Conservation (phyloP, 2,888 invertebrate genomes). For the Sesia apiformis region DNA sequence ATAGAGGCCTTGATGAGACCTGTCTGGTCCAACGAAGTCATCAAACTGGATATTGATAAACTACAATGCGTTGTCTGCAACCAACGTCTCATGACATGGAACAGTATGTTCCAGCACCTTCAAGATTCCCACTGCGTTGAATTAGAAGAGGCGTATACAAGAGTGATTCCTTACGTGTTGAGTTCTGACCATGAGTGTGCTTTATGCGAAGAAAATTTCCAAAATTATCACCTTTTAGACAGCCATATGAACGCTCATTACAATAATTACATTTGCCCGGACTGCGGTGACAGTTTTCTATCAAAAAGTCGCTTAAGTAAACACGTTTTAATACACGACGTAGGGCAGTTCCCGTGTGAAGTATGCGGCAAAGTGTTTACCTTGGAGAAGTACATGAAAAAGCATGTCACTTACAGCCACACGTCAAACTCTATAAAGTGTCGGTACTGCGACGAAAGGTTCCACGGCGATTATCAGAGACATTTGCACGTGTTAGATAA, state of each 20-base stretch:
- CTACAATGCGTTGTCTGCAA: slow-evolving; percentile 33
- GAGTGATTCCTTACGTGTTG: slow-evolving; percentile 35
- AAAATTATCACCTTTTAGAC: slow-evolving; percentile 32
- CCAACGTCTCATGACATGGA: slow-evolving; percentile 22
- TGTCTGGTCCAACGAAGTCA: slow-evolving; percentile 31
- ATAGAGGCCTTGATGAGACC: slow-evolving; percentile 39
- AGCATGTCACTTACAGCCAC: slow-evolving; percentile 33
- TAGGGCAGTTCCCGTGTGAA: slow-evolving; percentile 48
- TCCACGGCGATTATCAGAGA: slow-evolving; percentile 19
- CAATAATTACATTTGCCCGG: slow-evolving; percentile 40
- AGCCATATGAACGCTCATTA: slow-evolving; percentile 53
- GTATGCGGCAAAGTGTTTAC: slow-evolving; percentile 57
- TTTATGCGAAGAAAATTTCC: slow-evolving; percentile 27
- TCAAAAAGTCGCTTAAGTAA: slow-evolving; percentile 22
- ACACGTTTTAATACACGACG: slow-evolving; percentile 53
- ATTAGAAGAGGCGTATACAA: slow-evolving; percentile 30
- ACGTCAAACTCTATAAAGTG: slow-evolving; percentile 24
- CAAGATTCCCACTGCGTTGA: slow-evolving; percentile 21
- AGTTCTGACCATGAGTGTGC: slow-evolving; percentile 24
- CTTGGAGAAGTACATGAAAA: slow-evolving; percentile 30
- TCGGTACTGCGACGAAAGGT: slow-evolving; percentile 30
- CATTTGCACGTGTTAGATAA: slow-evolving; percentile 27
- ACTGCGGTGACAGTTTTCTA: slow-evolving; percentile 45
- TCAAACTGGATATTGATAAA: slow-evolving; percentile 39
- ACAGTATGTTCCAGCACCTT: slow-evolving; percentile 38